phyloP scores from a whole-genome alignment of 1,140 invertebrate genomes.

The Wiebesia pumilae region DNA sequence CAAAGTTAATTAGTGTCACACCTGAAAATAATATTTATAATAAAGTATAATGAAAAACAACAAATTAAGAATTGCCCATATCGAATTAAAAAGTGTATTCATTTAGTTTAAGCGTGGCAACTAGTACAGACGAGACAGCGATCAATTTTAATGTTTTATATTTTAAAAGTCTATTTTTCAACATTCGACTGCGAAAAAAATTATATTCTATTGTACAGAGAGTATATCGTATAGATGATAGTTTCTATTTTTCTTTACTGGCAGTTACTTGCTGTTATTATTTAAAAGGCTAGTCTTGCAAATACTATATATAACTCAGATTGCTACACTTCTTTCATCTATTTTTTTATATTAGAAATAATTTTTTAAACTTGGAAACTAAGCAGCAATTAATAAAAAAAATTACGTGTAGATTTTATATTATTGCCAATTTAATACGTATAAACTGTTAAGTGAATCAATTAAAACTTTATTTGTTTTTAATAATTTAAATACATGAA shows the following conservation, averaged over 20 bases:
- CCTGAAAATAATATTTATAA: background rate
- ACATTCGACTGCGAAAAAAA: slow-evolving; percentile 30
- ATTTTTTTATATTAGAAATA: background rate
- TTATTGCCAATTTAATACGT: too few species aligned
- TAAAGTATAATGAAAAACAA: background rate
- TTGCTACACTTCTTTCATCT: background rate
- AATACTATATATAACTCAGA: background rate
- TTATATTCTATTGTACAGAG: slow-evolving; percentile 43
- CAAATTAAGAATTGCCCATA: slow-evolving; percentile 48
- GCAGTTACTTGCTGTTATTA: background rate
- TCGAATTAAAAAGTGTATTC: slow-evolving; percentile 14
- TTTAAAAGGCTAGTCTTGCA: background rate
- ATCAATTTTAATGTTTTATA: slow-evolving; percentile 37
- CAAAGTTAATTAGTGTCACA: background rate
- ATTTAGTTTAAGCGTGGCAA: slow-evolving; percentile 30
- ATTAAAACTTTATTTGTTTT: too few species aligned
- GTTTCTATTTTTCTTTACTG: slow-evolving; percentile 22
- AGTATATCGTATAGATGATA: slow-evolving; percentile 40
- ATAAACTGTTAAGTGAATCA: too few species aligned
- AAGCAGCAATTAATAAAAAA: background rate
- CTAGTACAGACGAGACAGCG: background rate
- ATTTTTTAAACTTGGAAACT: background rate
- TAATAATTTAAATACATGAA: too few species aligned
- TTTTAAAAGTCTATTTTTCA: slow-evolving; percentile 54
- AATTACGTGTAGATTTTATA: too few species aligned